Evolutionary conservation across 2,113 vertebrate species (phyloP).

Genomic region (Channa argus): DNA sequence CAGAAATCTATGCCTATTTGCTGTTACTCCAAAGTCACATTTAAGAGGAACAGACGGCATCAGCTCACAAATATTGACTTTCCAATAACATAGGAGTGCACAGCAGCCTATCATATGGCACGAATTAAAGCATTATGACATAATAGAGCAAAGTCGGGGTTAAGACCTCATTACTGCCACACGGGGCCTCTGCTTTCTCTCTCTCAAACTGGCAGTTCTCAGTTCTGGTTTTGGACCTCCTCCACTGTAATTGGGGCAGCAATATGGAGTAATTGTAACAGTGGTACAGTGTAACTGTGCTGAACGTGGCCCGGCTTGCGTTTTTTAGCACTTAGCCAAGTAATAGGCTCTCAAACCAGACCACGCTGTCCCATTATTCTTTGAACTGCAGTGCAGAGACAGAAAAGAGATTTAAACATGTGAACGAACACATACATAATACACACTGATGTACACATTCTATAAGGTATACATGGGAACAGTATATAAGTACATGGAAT

Average conservation of each 20-base stretch:
- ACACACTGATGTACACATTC: conserved; percentile 11
- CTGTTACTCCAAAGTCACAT: conserved; percentile 44
- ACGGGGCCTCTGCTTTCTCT: conserved; percentile 75
- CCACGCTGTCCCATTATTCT: conserved; percentile 60
- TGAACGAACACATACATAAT: conserved; percentile 26
- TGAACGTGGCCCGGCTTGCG: conserved; percentile 50
- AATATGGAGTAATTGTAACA: conserved; percentile 71
- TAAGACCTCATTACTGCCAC: conserved; percentile 81
- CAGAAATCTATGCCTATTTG: conserved; percentile 19
- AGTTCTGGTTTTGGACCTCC: conserved; percentile 67
- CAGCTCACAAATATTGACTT: conserved; percentile 75
- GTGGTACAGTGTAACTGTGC: conserved; percentile 51
- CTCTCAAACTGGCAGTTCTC: conserved; percentile 66
- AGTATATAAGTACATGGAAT: conserved; percentile 21
- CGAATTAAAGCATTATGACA: conserved; percentile 82
- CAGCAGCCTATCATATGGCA: conserved; percentile 77
- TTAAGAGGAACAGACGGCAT: conserved; percentile 45
- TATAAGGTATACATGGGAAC: conserved; percentile 14
- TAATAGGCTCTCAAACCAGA: conserved; percentile 72
- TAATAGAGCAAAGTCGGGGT: conserved; percentile 76
- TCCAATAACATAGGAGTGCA: conserved; percentile 69
- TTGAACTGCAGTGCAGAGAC: conserved; percentile 52
- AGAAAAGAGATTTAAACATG: conserved; percentile 33
- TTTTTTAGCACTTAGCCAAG: conserved; percentile 69
- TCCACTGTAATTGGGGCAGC: conserved; percentile 72